Evolutionary conservation across 1,140 invertebrate species (phyloP), one percentile per base, ranked within the genome.

Genomic region (Ceratina calcarata): DNA sequence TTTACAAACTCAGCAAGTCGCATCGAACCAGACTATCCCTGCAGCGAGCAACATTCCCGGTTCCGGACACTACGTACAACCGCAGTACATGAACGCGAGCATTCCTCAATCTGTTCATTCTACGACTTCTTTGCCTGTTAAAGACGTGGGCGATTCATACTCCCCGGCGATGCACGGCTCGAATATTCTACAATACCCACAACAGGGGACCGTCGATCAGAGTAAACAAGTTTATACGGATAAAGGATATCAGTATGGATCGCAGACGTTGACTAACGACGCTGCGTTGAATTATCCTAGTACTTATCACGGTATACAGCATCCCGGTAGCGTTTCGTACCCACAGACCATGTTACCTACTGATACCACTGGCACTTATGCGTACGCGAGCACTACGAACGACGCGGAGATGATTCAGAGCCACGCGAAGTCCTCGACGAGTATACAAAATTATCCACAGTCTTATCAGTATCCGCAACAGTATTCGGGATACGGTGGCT

Each of bases 341-440:
- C 45, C 79, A 22, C 86, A 87, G 15, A 57, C 16, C 16, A 64
- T 78, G 27, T 4, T 84, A 24, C 20, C 84, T 6, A 73, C 77
- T 1, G 72, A 78, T 12, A 16, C 71, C 0, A 73, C 66, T 24
- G 77, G 22, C 4, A 78, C 70, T 0, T 87, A 87, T 3, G 32
- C 77, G 10, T 83, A 78, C 24, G 60, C 78, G 15, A 85, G 70
- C 10, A 86, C 65, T 55, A 49, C 86, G 1, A 83, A 66, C 22
- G 71, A 78, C 62, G 66, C 89, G 1, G 91, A 92, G 53, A 91
- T 91, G 12, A 92, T 92, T 78, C 91, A 92, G 22, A 92, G 91
- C 69, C 91, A 92, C 62, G 71, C 90, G 8, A 92, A 92, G 45
- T 81, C 89, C 3, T 86, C 75, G 0, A 85, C 67, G 55, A 73